These are phyloP conservation scores for Patiria miniata DNA, from an alignment of 35 echinoderm and acorn worm species.

Conservation along the genomic window DNA sequence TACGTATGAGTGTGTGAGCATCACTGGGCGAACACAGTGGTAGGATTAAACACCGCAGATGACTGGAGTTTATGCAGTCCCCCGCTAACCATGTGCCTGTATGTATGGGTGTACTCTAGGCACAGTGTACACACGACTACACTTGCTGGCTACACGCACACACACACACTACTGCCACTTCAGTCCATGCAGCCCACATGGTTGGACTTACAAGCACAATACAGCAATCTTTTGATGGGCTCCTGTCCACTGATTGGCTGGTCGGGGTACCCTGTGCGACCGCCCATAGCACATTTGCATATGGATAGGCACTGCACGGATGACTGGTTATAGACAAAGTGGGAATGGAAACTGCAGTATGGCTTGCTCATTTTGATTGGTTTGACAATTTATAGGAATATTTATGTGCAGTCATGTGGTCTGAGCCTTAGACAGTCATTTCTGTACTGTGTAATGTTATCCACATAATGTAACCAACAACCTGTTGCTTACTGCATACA, in stretches of 20 bases:
- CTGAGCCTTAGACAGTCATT: no score
- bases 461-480: no score
- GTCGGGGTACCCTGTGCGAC: background rate
- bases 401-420: no score
- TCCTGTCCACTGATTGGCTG: background rate
- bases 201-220: conserved; percentile 17
- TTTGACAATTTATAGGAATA: background rate
- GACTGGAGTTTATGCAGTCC: background rate
- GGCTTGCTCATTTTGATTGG: background rate
- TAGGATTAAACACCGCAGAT: background rate
- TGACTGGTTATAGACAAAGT: background rate
- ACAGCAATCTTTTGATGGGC: conserved; percentile 8
- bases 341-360: background rate
- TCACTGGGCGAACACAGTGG: background rate
- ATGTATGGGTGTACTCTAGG: background rate
- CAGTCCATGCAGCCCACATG: conserved; percentile 3
- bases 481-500: no score
- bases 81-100: background rate
- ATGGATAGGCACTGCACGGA: background rate
- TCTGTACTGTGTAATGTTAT: no score
- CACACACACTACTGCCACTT: background rate
- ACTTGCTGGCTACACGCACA: conserved; percentile 1
- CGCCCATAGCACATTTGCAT: conserved; percentile 16
- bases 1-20: conserved; percentile 18
- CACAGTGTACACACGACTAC: background rate